Conservation (phyloP, 2,888 invertebrate genomes). For the Sarcophaga caerulescens region DNA sequence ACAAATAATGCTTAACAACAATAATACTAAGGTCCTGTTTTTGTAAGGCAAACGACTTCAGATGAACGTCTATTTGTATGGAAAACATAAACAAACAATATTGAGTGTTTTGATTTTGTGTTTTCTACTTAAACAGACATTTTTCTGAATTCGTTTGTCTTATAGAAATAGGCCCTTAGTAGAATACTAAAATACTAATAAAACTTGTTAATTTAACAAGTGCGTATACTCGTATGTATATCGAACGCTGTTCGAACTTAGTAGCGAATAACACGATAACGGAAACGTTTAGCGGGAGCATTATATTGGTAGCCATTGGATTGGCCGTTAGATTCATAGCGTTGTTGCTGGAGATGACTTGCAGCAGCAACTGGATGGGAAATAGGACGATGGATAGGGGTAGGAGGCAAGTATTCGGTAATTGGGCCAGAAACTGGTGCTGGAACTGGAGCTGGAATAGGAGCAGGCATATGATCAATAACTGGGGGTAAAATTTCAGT, state of each 20-base stretch:
- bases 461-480: not conserved
- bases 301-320: slow-evolving; percentile 61
- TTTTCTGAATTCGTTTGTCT: too few species aligned
- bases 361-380: slow-evolving; percentile 20
- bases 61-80: too few species aligned
- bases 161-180: too few species aligned
- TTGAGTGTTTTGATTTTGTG: too few species aligned
- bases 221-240: not conserved
- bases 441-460: slow-evolving; percentile 6
- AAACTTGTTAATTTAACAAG: slow-evolving; percentile 64
- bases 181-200: not conserved
- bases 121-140: too few species aligned
- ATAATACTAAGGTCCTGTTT: not conserved
- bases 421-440: slow-evolving; percentile 40
- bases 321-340: slow-evolving; percentile 30
- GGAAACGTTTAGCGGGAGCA: slow-evolving; percentile 58
- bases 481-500: not conserved
- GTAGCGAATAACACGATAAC: slow-evolving; percentile 32
- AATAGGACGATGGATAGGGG: not conserved
- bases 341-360: slow-evolving; percentile 1
- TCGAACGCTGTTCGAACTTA: slow-evolving; percentile 7
- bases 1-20: not conserved
- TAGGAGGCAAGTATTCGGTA: slow-evolving; percentile 38
- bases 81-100: too few species aligned
- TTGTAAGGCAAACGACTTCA: too few species aligned